Conservation (phyloP, 2,113 vertebrate genomes). For the Phalacrocorax carbo region DNA sequence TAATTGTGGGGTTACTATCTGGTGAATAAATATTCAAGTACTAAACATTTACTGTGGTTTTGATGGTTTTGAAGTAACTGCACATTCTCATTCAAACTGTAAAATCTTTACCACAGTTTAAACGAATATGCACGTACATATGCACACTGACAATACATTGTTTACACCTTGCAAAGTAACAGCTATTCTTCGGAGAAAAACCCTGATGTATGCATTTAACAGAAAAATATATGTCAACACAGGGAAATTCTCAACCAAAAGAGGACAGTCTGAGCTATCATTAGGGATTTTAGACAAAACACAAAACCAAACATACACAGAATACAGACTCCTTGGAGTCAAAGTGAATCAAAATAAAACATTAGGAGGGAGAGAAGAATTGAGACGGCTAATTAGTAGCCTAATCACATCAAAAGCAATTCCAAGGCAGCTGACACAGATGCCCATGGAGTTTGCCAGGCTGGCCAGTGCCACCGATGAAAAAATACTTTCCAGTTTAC, state of each 20-base stretch:
- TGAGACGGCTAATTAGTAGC: constrained; percentile 31
- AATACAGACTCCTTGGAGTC: background rate
- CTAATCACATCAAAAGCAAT: constrained; percentile 42
- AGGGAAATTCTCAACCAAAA: constrained; percentile 2
- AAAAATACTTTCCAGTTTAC: background rate
- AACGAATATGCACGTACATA: background rate
- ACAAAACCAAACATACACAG: background rate
- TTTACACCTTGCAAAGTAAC: background rate
- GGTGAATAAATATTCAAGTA: background rate
- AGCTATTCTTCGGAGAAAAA: background rate
- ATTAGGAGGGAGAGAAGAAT: background rate
- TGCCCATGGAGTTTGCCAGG: background rate
- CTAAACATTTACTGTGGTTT: background rate
- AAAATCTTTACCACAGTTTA: background rate
- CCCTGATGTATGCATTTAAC: background rate
- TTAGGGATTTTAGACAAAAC: constrained; percentile 18
- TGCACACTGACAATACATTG: background rate
- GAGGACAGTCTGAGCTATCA: constrained; percentile 3
- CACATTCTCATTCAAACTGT: background rate
- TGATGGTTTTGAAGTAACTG: background rate
- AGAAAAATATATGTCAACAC: constrained; percentile 8
- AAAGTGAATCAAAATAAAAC: constrained; percentile 29
- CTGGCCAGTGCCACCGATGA: background rate
- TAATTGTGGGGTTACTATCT: constrained; percentile 30
- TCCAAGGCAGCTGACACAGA: background rate